Evolutionary conservation across 2,797 vertebrate species (phyloP), one percentile per base, ranked within the genome.

Genomic region (Takifugu rubripes): DNA sequence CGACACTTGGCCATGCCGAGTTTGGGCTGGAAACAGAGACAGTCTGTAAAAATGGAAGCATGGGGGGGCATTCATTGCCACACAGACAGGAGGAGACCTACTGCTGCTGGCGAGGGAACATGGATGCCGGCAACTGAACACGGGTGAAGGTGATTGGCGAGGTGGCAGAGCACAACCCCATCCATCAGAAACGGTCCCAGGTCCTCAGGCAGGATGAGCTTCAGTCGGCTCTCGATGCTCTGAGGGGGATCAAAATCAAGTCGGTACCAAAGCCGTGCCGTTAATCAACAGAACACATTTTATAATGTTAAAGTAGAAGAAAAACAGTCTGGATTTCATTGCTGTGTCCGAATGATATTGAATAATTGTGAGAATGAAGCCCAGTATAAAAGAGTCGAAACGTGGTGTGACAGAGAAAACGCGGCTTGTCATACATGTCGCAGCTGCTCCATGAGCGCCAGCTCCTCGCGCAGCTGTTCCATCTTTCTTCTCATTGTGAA

Each of bases 1-100:
- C 96, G 92, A 90, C 96, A 97, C 82, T 98, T 98, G 71, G 96
- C 96, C 96, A 98, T 98, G 83, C 96, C 97, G 78, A 98, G 94
- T 87, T 94, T 97, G 74, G 96, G 96, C 96, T 98, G 87, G 6
- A 46, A 46, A 45, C 44, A 45, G 17, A 45, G 6, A 17, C 7
- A 5, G 9, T 21, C 7, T 46, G 44, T 6, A 8, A 21, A n/a
- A 46, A 14, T 12, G 6, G 16, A 9, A 46, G n/a, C 8, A 46
- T 21, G 16, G 6, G n/a, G 43, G 12, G 24, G 11, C 12, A 10
- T 25, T 54, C 43, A 4, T 42, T 42, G 33, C 54, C 7, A 25
- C 15, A 36, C 16, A 3, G 12, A 44, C 40, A 7, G 21, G 14
- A 3, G 4, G 14, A 29, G 46, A 90, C 93, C 60, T 87, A 98